Evolutionary conservation across 1,140 invertebrate species (phyloP), one percentile per base, ranked within the genome.

Genomic region (Drosophila repletoides): DNA sequence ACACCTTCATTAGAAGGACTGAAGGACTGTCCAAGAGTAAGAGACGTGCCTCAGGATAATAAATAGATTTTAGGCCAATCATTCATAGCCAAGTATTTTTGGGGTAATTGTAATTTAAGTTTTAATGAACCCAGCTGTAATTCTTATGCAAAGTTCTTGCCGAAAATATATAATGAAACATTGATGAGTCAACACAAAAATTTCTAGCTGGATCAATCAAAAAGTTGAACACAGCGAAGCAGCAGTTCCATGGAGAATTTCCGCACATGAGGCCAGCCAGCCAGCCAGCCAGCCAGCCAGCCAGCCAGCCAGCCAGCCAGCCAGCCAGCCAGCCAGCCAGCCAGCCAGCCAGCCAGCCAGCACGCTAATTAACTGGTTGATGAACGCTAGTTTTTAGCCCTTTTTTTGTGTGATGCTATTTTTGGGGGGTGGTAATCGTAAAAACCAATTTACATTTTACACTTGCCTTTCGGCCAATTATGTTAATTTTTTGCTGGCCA

Each of bases 401-500:
- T n/a, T n/a, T n/a, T n/a, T n/a, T n/a, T n/a, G n/a, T n/a, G n/a
- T n/a, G n/a, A n/a, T n/a, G n/a, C 17, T 14, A 15, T 36, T 14
- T 52, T 38, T 5, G n/a, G n/a, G n/a, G n/a, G 17, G 12, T 26
- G 19, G 22, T 40, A 21, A 22, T 28, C 40, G 34, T 40, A 2
- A 6, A 28, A 38, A 36, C 22, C 22, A 29, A 75, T 80, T 80
- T 71, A 52, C 73, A 63, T 81, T 68, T 76, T 28, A 29, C 56
- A 38, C 46, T 52, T 31, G 36, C 63, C 64, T 14, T 22, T 22
- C 40, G 17, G n/a, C 34, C 72, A 72, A 81, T 76, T 81, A 81
- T 81, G 76, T 58, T 69, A 81, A 83, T 81, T 76, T 83, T 48
- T 63, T 49, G 33, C 22, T 45, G 61, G 41, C 68, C 76, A 80